Base-by-base conservation (phyloP, 2,113 vertebrate genomes). In the Halichoerus grypus region DNA sequence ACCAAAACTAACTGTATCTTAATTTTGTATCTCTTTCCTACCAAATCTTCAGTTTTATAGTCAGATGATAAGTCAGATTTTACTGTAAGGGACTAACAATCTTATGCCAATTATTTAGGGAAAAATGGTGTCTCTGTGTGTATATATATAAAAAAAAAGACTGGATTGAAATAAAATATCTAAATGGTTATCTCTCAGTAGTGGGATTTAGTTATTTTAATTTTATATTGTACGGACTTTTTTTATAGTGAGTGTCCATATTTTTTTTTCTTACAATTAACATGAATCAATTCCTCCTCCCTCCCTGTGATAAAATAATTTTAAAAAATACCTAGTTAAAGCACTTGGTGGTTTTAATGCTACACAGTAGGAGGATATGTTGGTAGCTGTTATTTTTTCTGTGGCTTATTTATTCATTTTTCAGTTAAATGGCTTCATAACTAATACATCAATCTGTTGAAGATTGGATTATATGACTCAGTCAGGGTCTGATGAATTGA, bases 261-360 rank as follows among this genome's bases (percentile, higher is more conserved):
- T 61, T 93, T 15, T 71, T 95, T 67, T 61, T 81, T 57, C 28
- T 42, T 72, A 8, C 2, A 72, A 2, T 83, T 10, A 74, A 51
- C 4, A n/a, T 63, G 69, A 88, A 63, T 97, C 51, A 71, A n/a
- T 22, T 94, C 21, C 65, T 63, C 71, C 86, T 24, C 1, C 28
- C 86, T 24, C 3, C 21, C 74, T 80, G 46, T 65, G 49, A 96
- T 71, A 89, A 96, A 95, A 42, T 95, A 92, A 67, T 69, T 77
- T 18, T n/a, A 18, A 79, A 71, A 69, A 97, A 80, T 67, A 42
- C 14, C 22, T 77, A 53, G 33, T 88, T 77, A 72, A 84, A 89
- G 22, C 42, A 88, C 42, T 77, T 88, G 8, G 19, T 69, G 28
- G n/a, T 89, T 95, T 89, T 61, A 71, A 55, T 71, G 22, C 84